A percentile compares a stretch with the other conserved stretches of the same genome.
These are phyloP conservation scores for Musca vetustissima DNA, from an alignment of 1,140 invertebrate genomes.

Conservation along the genomic window DNA sequence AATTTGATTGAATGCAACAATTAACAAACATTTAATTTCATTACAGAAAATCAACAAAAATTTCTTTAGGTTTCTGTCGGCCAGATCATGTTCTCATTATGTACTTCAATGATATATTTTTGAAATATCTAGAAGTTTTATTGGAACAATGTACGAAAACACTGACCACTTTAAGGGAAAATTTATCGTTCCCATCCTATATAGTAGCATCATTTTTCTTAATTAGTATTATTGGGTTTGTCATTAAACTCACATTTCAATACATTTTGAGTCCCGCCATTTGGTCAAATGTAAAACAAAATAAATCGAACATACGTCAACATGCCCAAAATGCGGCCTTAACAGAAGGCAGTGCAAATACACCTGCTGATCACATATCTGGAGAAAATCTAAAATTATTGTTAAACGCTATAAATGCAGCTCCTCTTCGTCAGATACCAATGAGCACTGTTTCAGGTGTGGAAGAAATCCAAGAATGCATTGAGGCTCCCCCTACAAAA, in stretches of 20 bases:
- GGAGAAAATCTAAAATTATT: slow-evolving; percentile 50
- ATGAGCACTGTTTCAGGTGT: slow-evolving; percentile 38
- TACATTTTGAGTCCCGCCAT: slow-evolving; percentile 43
- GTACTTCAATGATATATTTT: slow-evolving; percentile 41
- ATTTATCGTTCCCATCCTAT: slow-evolving; percentile 38
- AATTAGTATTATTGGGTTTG: slow-evolving; percentile 36
- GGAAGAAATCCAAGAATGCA: slow-evolving; percentile 38
- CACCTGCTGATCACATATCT: slow-evolving; percentile 37
- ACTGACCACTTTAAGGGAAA: slow-evolving; percentile 30
- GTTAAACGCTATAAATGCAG: slow-evolving; percentile 36
- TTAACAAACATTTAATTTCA: neutral
- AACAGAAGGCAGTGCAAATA: neutral
- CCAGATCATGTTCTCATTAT: slow-evolving; percentile 45
- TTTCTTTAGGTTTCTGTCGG: slow-evolving; percentile 36
- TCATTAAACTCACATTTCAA: slow-evolving; percentile 45
- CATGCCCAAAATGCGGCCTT: neutral
- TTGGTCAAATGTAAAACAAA: slow-evolving; percentile 34
- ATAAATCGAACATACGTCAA: neutral
- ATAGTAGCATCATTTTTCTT: slow-evolving; percentile 33
- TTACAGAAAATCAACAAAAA: slow-evolving; percentile 40
- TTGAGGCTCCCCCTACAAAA: slow-evolving; percentile 25
- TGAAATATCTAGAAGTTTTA: slow-evolving; percentile 40
- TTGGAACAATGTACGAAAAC: slow-evolving; percentile 35
- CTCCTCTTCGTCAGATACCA: slow-evolving; percentile 1
- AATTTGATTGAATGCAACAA: neutral